Percentiles rank a stretch among this genome's conserved stretches.
Conservation (phyloP, 2,797 vertebrate species). For the Scleropages formosus region DNA sequence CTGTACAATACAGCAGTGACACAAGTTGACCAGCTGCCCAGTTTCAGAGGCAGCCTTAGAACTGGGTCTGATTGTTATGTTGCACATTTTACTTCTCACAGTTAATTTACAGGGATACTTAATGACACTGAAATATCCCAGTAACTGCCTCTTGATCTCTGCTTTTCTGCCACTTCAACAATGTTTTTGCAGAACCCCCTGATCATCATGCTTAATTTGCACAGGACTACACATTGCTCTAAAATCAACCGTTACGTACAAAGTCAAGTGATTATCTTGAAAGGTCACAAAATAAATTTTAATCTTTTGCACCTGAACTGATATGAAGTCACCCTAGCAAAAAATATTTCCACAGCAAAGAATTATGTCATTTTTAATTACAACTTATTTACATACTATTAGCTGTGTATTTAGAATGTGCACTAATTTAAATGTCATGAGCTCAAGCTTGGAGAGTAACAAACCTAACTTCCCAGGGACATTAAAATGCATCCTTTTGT, state of each 20-base stretch:
- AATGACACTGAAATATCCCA: not conserved
- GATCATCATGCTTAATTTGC: not conserved
- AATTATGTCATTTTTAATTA: no score
- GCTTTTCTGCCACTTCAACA: no score
- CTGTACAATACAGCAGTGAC: not conserved
- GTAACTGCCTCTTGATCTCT: not conserved
- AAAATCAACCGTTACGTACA: conserved; percentile 20
- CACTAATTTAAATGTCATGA: not conserved
- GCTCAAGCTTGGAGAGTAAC: not conserved
- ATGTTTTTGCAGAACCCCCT: not conserved
- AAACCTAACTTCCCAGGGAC: no score
- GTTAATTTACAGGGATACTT: conserved; percentile 4
- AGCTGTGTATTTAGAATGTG: conserved; percentile 19
- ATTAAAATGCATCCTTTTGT: no score
- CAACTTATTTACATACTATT: no score
- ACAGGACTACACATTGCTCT: not conserved
- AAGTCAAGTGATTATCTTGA: conserved; percentile 16
- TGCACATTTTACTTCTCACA: not conserved
- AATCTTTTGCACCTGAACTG: conserved; percentile 20
- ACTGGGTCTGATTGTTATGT: not conserved
- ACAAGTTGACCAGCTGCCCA: not conserved
- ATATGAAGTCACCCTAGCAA: not conserved
- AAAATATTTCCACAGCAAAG: conserved; percentile 11
- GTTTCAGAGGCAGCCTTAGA: no score
- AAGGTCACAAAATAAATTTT: not conserved